Evolutionary conservation across 2,888 invertebrate genomes (phyloP).

Genomic region (Frankliniella fusca): DNA sequence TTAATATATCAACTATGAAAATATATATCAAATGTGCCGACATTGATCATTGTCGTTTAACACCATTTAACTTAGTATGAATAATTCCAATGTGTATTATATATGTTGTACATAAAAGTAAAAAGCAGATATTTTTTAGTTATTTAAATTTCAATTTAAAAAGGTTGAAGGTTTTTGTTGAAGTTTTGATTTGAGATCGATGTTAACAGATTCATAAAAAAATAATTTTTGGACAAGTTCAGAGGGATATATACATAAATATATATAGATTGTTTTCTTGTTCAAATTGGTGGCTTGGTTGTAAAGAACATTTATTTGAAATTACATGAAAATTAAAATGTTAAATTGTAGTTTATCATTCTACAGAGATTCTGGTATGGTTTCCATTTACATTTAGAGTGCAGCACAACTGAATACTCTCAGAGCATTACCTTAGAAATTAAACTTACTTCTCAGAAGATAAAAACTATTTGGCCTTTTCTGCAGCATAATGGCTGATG

Average conservation of each 20-base stretch:
- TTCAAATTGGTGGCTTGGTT: too few species aligned
- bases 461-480: not conserved
- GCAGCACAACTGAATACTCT: too few species aligned
- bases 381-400: not conserved
- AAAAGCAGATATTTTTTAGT: conserved; percentile 6
- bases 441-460: not conserved
- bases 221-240: conserved; percentile 3
- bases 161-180: not conserved
- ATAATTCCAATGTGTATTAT: not conserved
- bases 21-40: not conserved
- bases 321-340: conserved; percentile 18
- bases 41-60: conserved; percentile 11
- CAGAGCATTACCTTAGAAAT: not conserved
- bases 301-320: not conserved
- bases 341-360: not conserved
- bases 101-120: conserved; percentile 1
- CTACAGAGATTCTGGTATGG: not conserved
- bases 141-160: not conserved
- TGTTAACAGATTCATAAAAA: not conserved
- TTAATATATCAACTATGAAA: not conserved
- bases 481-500: conserved; percentile 65
- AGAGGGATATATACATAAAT: too few species aligned
- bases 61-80: not conserved
- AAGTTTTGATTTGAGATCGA: not conserved
- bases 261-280: too few species aligned